phyloP scores from a whole-genome alignment of 2,113 vertebrate species.

The Holacanthus passer region DNA sequence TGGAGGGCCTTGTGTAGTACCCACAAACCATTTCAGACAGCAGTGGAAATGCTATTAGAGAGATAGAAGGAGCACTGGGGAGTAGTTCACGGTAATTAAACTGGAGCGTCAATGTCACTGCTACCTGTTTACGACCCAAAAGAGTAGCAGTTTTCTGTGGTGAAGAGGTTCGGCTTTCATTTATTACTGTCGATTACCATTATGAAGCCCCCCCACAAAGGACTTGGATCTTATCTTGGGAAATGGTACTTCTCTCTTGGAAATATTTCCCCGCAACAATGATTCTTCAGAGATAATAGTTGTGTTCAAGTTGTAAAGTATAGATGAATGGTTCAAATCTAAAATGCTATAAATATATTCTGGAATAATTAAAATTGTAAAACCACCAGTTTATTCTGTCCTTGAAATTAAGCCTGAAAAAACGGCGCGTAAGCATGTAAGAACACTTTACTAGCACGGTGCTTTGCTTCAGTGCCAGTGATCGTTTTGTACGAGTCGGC shows the following conservation, averaged over 20 bases:
- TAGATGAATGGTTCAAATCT: conserved; percentile 3
- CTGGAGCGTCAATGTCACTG: conserved; percentile 73
- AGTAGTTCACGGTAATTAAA: conserved; percentile 81
- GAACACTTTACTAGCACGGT: background rate
- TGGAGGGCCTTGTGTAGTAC: conserved; percentile 61
- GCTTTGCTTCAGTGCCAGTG: conserved; percentile 4
- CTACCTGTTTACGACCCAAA: conserved; percentile 75
- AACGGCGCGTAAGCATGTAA: background rate
- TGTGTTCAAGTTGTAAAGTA: conserved; percentile 1
- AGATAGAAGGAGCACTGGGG: conserved; percentile 75
- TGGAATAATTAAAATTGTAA: conserved; percentile 9
- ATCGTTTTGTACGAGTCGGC: conserved; percentile 9
- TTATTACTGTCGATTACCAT: conserved; percentile 65
- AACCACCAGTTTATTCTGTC: background rate
- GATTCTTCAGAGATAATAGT: conserved; percentile 34
- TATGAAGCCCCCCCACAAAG: conserved; percentile 41
- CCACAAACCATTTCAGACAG: conserved; percentile 73
- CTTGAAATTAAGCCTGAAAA: background rate
- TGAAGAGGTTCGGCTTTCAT: conserved; percentile 62
- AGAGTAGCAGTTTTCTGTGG: conserved; percentile 56
- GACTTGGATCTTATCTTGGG: conserved; percentile 36
- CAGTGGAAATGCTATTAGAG: conserved; percentile 72
- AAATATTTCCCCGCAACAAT: conserved; percentile 43
- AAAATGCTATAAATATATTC: conserved; percentile 3
- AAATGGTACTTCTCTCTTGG: conserved; percentile 43